phyloP scores from a whole-genome alignment of 2,797 vertebrate species.

The Pseudomugil gertrudae region DNA sequence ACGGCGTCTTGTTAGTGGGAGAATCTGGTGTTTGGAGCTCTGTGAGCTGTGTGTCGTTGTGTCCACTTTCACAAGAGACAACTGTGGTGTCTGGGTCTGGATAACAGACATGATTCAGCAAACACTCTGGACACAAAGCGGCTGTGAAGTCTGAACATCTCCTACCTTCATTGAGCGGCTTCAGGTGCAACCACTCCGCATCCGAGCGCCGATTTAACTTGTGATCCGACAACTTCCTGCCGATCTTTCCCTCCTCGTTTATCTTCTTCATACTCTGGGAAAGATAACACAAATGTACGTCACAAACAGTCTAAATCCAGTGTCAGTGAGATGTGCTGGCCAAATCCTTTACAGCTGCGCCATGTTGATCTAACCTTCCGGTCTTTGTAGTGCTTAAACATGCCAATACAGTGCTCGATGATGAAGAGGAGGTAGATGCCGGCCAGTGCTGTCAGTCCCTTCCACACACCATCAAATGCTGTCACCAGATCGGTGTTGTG shows the following conservation, averaged over 20 bases:
- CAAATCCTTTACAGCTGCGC: background rate
- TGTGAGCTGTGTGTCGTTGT: slow-evolving; percentile 90
- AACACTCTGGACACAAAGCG: background rate
- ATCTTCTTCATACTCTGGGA: slow-evolving; percentile 76
- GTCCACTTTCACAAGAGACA: slow-evolving; percentile 85
- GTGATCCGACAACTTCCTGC: slow-evolving; percentile 94
- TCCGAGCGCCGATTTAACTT: slow-evolving; percentile 92
- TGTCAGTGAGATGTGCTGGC: background rate
- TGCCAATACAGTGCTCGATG: slow-evolving; percentile 95
- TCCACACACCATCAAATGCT: slow-evolving; percentile 92
- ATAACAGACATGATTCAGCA: background rate
- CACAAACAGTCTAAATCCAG: slow-evolving; percentile 1
- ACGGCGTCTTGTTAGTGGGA: slow-evolving; percentile 82
- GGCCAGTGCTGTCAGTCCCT: slow-evolving; percentile 92
- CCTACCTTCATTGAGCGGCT: slow-evolving; percentile 85
- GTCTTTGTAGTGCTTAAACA: slow-evolving; percentile 95
- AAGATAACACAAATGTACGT: slow-evolving; percentile 1
- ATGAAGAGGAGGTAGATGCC: slow-evolving; percentile 98
- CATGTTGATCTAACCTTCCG: slow-evolving; percentile 79
- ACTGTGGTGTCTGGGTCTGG: slow-evolving; percentile 83
- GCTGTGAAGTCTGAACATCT: background rate
- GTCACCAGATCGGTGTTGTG: slow-evolving; percentile 69
- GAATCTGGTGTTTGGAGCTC: slow-evolving; percentile 88
- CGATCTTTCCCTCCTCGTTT: slow-evolving; percentile 86
- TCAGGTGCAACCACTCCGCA: slow-evolving; percentile 95